These are phyloP conservation scores for Cephus sareptanus DNA, from an alignment of 2,888 invertebrate species.

Conservation along the genomic window DNA sequence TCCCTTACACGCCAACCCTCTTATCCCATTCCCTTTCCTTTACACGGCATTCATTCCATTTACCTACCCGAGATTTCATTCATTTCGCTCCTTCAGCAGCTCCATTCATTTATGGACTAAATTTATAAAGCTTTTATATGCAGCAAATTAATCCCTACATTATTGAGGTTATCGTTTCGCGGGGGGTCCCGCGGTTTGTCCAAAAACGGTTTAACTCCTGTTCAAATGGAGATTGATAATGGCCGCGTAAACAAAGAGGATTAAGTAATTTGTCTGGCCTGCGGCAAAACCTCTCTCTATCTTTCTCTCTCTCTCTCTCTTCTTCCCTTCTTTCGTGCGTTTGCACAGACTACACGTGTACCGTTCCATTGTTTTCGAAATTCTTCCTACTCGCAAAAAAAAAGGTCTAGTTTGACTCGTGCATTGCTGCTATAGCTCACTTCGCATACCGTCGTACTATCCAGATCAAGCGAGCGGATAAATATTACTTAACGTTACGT, in stretches of 20 bases:
- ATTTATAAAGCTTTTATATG: conserved; percentile 16
- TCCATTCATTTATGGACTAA: conserved; percentile 18
- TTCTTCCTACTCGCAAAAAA: too few species aligned
- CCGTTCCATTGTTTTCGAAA: too few species aligned
- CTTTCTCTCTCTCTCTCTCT: background rate
- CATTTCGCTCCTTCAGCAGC: conserved; percentile 10
- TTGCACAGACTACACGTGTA: too few species aligned
- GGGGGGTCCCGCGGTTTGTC: background rate
- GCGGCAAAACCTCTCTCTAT: background rate
- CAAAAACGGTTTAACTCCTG: background rate
- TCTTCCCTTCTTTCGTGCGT: background rate
- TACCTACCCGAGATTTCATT: conserved; percentile 10
- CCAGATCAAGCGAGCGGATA: too few species aligned
- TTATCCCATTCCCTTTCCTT: conserved; percentile 2
- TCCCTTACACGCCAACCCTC: conserved; percentile 5
- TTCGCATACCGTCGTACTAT: too few species aligned
- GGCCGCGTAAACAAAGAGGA: conserved; percentile 5
- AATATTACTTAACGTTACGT: too few species aligned
- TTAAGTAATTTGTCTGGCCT: background rate
- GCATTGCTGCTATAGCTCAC: too few species aligned
- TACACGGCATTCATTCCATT: conserved; percentile 5
- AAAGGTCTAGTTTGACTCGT: too few species aligned
- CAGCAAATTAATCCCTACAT: conserved; percentile 16
- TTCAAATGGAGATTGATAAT: conserved; percentile 8
- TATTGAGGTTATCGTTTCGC: conserved; percentile 13